phyloP scores from a whole-genome alignment of 2,888 invertebrate genomes.

The Pycnomerus fuliginosus region DNA sequence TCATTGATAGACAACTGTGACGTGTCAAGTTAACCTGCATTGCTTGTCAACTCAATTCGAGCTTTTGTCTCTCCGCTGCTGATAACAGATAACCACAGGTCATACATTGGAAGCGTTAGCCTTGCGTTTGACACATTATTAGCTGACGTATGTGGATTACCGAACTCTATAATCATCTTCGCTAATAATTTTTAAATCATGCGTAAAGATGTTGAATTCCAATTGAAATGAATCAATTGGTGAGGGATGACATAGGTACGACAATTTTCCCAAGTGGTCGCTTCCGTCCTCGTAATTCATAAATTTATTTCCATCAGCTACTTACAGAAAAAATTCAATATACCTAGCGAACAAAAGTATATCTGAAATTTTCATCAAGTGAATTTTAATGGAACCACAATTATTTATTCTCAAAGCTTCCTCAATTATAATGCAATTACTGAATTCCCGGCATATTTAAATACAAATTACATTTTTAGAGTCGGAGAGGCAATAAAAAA shows the following conservation, averaged over 20 bases:
- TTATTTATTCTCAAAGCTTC: slow-evolving; percentile 25
- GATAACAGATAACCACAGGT: slow-evolving; percentile 44
- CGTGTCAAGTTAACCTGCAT: slow-evolving; percentile 45
- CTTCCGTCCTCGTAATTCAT: too few relatives aligned
- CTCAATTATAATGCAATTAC: slow-evolving; percentile 39
- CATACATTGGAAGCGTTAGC: slow-evolving; percentile 43
- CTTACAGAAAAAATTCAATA: too few relatives aligned
- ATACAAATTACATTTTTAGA: slow-evolving; percentile 46
- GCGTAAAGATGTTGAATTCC: too few relatives aligned
- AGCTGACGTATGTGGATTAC: slow-evolving; percentile 20
- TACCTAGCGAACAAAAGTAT: too few relatives aligned
- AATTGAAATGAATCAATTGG: too few relatives aligned
- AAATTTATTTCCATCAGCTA: too few relatives aligned
- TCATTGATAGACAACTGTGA: slow-evolving; percentile 45
- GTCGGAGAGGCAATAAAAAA: slow-evolving; percentile 40
- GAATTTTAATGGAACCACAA: slow-evolving; percentile 1
- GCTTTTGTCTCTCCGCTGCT: slow-evolving; percentile 38
- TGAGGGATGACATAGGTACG: too few relatives aligned
- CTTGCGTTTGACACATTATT: slow-evolving; percentile 45
- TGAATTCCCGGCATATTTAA: slow-evolving; percentile 39
- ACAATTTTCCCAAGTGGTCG: too few relatives aligned
- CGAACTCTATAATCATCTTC: neutral
- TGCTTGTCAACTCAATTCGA: slow-evolving; percentile 42
- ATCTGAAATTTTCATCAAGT: neutral
- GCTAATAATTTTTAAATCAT: too few relatives aligned